Base-by-base conservation (phyloP, 2,888 invertebrate species). In the Strigamia crassipes region DNA sequence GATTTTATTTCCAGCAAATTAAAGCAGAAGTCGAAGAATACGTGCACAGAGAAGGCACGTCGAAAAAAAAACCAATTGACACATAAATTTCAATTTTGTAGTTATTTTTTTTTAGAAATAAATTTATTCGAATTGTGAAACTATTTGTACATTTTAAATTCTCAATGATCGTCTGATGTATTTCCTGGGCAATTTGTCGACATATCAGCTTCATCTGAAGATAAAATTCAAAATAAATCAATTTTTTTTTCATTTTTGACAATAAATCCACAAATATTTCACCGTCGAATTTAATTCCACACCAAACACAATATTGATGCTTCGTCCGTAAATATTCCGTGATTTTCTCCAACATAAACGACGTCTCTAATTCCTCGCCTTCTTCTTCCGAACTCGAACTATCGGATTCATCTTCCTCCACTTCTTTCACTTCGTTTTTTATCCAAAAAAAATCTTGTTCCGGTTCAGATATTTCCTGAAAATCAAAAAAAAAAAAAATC, bases 241-340 rank as follows among this genome's bases (percentile, higher is more conserved):
- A 51, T 51, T n/a, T n/a, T n/a, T n/a, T n/a, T n/a, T n/a, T n/a
- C n/a, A n/a, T n/a, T n/a, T n/a, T n/a, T 27, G 1, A 27, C 27
- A 27, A 27, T 3, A 27, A 27, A 27, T 27, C 27, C 27, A 27
- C 27, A 80, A 80, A 21, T 1, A 46, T 23, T 56, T 80, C 21
- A 88, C 92, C 91, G 83, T 91, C 89, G 87, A 91, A 94, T 79
- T 90, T 90, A 6, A 91, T 91, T 13, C 92, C 93, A 89, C 95
- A 95, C 92, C 94, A 95, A 81, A 93, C 90, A 86, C 95, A 95
- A 87, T 94, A 95, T 82, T 89, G 90, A 87, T 94, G 92, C 51
- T 90, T 91, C n/a, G 89, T 89, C 82, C 94, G 89, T 82, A 95
- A 88, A 87, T 95, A 94, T 38, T 88, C 87, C 0, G 91, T 90